Conservation (phyloP, 64 coral and sea anemone species). For the Actinia equina region DNA sequence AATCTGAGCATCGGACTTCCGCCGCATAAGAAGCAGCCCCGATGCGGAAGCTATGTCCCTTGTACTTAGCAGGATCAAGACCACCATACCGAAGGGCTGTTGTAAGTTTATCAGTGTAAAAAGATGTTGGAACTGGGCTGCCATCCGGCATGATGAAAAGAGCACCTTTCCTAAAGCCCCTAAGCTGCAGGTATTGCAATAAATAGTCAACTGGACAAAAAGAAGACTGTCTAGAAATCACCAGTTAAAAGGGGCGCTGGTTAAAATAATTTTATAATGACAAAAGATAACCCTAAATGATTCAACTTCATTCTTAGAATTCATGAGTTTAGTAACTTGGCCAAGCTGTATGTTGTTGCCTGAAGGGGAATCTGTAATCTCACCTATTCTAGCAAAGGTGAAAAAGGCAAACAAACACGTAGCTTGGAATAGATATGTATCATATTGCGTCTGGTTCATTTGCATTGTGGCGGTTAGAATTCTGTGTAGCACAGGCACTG, state of each 20-base stretch:
- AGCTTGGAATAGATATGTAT: constrained; percentile 15
- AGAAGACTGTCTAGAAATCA: not conserved
- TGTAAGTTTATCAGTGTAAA: not conserved
- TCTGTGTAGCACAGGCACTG: constrained; percentile 37
- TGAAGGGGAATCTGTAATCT: constrained; percentile 18
- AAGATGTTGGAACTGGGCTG: not conserved
- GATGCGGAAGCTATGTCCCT: constrained; percentile 34
- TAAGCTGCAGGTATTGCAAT: not conserved
- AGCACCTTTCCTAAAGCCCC: not conserved
- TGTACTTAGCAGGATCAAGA: not conserved
- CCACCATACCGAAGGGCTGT: not conserved
- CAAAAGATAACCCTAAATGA: constrained; percentile 15
- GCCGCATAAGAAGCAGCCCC: constrained; percentile 23
- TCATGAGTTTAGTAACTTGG: constrained; percentile 8
- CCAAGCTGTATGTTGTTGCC: constrained; percentile 6
- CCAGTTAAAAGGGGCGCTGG: constrained; percentile 30
- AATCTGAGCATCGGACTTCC: constrained; percentile 14
- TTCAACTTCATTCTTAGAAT: not conserved
- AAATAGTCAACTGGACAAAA: constrained; percentile 37
- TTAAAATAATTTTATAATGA: constrained; percentile 40
- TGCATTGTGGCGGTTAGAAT: not conserved
- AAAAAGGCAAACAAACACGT: constrained; percentile 46
- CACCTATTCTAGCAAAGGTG: constrained; percentile 28
- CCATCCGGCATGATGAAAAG: not conserved
- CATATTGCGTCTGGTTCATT: not conserved